phyloP scores from a whole-genome alignment of 2,797 vertebrate genomes.

The Iguana delicatissima region DNA sequence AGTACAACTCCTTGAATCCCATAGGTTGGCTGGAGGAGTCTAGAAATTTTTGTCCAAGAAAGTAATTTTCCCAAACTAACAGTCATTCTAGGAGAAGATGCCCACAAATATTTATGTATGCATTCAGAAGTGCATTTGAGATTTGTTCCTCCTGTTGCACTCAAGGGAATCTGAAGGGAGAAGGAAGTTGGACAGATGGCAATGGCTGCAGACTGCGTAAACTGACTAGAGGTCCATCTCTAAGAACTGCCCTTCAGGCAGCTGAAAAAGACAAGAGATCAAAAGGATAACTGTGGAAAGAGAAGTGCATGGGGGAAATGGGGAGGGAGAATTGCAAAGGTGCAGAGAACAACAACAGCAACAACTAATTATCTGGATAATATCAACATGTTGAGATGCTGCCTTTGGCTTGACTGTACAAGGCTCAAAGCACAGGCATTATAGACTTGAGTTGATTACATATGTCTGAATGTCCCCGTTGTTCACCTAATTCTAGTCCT shows the following conservation, averaged over 20 bases:
- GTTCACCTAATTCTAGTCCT: accelerated
- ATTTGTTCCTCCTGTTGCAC: background rate
- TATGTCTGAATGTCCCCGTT: background rate
- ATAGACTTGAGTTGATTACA: background rate
- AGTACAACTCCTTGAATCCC: too few relatives aligned
- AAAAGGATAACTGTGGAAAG: background rate
- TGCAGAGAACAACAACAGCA: background rate
- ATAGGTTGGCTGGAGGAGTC: too few relatives aligned
- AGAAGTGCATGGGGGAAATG: background rate
- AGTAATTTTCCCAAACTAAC: background rate
- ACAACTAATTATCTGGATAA: background rate
- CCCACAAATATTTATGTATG: background rate
- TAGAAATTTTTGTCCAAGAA: too few relatives aligned
- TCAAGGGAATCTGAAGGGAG: background rate
- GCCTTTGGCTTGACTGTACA: background rate
- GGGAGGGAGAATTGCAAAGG: background rate
- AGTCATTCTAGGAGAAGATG: background rate
- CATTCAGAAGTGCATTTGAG: background rate
- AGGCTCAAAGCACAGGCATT: background rate
- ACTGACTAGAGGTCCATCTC: background rate
- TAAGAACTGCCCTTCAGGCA: background rate
- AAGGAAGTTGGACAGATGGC: background rate
- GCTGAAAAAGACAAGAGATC: background rate
- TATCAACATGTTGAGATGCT: background rate
- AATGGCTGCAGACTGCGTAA: background rate